These are phyloP conservation scores for Neelides folsomi DNA, from an alignment of 2,888 invertebrate genomes.

Conservation along the genomic window DNA sequence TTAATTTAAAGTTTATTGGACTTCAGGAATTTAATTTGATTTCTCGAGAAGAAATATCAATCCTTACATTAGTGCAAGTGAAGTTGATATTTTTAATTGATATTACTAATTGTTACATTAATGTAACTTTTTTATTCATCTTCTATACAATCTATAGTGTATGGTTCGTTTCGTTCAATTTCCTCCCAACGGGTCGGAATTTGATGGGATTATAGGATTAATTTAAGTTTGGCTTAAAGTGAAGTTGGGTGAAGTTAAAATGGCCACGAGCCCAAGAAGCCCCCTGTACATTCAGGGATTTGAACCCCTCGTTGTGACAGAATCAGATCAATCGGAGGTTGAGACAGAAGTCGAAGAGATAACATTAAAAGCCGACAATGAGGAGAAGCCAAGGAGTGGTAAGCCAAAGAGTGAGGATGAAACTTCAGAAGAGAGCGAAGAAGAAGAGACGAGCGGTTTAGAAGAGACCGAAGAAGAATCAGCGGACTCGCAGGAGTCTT, in stretches of 20 bases:
- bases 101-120: no score
- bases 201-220: neutral
- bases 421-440: slow-evolving; percentile 9
- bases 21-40: no score
- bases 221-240: neutral
- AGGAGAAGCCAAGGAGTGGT: neutral
- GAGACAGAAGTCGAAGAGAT: neutral
- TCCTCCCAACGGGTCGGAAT: neutral
- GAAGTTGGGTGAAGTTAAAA: slow-evolving; percentile 2
- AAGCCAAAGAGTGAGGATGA: slow-evolving; percentile 11
- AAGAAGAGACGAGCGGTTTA: neutral
- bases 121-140: no score
- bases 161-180: no score
- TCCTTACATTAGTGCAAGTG: no score
- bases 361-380: no score
- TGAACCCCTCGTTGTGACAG: slow-evolving; percentile 28
- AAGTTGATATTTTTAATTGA: no score
- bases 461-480: neutral
- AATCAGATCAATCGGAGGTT: slow-evolving; percentile 14
- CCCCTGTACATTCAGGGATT: slow-evolving; percentile 18
- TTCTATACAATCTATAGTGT: no score
- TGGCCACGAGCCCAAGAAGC: slow-evolving; percentile 5
- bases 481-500: no score
- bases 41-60: no score
- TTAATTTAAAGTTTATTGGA: no score